phyloP scores from a whole-genome alignment of 2,888 invertebrate genomes.

The Ectemnius continuus region DNA sequence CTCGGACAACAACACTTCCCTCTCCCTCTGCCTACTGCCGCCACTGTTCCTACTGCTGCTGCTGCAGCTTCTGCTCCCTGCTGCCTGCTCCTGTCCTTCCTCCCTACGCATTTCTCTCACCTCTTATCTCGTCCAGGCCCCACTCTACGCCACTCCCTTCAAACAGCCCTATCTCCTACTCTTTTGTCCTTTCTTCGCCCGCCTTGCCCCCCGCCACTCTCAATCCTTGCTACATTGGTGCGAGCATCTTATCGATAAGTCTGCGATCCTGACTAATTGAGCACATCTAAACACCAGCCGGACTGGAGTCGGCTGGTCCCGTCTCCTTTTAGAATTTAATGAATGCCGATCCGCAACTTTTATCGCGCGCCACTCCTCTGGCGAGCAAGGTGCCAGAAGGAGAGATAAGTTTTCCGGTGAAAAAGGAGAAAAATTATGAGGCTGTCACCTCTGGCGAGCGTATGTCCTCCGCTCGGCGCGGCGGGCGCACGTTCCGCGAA shows the following conservation, averaged over 20 bases:
- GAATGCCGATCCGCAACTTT: background rate
- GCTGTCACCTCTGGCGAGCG: conserved; percentile 40
- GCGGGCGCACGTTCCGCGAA: conserved; percentile 69
- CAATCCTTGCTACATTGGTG: background rate
- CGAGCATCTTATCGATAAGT: background rate
- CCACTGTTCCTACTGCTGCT: background rate
- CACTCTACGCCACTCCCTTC: background rate
- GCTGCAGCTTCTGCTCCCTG: too few relatives aligned
- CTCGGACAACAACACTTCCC: too few relatives aligned
- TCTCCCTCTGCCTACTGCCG: conserved; percentile 25
- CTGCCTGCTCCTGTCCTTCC: background rate
- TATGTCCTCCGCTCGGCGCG: conserved; percentile 46
- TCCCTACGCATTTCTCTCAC: conserved; percentile 3
- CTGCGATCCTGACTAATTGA: background rate
- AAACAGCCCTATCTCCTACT: background rate
- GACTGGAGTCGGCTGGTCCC: background rate
- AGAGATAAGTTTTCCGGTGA: conserved; percentile 10
- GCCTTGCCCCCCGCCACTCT: background rate
- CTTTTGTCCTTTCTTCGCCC: background rate
- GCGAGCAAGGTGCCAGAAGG: background rate
- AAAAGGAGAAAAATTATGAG: conserved; percentile 25
- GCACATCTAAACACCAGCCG: too few relatives aligned
- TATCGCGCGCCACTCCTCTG: background rate
- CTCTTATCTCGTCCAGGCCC: background rate
- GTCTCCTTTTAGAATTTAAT: background rate